Conservation (phyloP, 2,888 invertebrate species). For the Drosophila silvestris region DNA sequence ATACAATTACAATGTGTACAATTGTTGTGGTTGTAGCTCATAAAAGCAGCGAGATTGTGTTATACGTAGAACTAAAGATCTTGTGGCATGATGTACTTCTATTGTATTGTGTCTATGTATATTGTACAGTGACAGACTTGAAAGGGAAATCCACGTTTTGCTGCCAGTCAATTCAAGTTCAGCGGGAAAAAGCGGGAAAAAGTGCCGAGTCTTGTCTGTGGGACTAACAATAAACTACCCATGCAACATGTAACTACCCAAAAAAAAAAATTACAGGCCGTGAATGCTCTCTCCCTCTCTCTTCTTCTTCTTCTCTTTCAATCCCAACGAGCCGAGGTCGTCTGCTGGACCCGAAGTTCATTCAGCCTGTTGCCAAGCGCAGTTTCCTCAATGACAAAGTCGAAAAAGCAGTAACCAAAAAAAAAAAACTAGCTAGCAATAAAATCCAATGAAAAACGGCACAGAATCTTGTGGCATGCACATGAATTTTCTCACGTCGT, state of each 20-base stretch:
- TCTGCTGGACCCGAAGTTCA: not conserved
- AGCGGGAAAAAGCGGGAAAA: slow-evolving; percentile 18
- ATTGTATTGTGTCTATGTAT: not conserved
- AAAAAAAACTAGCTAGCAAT: slow-evolving; percentile 6
- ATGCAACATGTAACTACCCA: slow-evolving; percentile 4
- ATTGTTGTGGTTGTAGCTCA: slow-evolving; percentile 23
- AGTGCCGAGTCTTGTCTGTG: slow-evolving; percentile 9
- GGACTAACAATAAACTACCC: slow-evolving; percentile 27
- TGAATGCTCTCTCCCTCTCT: not conserved
- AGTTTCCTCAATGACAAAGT: slow-evolving; percentile 37
- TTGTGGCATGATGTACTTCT: slow-evolving; percentile 1
- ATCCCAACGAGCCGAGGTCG: slow-evolving; percentile 8
- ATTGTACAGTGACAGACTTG: slow-evolving; percentile 22
- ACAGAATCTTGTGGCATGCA: slow-evolving; percentile 78
- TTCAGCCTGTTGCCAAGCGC: slow-evolving; percentile 34
- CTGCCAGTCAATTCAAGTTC: slow-evolving; percentile 33
- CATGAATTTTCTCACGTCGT: slow-evolving; percentile 80
- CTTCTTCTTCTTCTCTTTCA: not conserved
- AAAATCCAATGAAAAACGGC: slow-evolving; percentile 64
- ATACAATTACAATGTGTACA: slow-evolving; percentile 12
- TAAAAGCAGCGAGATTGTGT: slow-evolving; percentile 27
- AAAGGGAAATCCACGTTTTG: slow-evolving; percentile 50
- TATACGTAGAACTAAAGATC: slow-evolving; percentile 32
- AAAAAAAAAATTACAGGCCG: slow-evolving; percentile 8
- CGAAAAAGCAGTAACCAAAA: slow-evolving; percentile 4